Conservation (phyloP, 2,888 invertebrate genomes). For the Sarcophaga variegata region DNA sequence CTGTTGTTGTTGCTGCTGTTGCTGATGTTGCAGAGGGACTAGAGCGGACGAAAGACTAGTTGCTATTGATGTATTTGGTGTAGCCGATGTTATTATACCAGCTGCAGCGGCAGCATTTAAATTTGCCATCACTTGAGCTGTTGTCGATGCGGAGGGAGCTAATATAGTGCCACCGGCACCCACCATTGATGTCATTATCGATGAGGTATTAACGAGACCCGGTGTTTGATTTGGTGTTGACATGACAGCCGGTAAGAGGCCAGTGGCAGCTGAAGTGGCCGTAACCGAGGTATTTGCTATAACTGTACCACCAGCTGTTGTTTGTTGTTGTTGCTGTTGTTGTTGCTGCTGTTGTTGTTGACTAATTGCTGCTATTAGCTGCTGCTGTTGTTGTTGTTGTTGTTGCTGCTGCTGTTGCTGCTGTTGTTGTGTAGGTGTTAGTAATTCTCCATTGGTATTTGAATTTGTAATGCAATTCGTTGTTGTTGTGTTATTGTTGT, state of each 20-base stretch:
- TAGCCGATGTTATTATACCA: constrained; percentile 78
- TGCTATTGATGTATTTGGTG: constrained; percentile 82
- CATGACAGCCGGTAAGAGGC: constrained; percentile 77
- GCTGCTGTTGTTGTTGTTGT: constrained; percentile 72
- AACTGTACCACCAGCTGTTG: constrained; percentile 56
- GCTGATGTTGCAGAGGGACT: constrained; percentile 78
- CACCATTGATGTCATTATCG: constrained; percentile 74
- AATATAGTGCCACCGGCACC: constrained; percentile 71
- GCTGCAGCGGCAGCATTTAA: constrained; percentile 78
- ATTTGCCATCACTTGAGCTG: constrained; percentile 80
- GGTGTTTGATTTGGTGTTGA: constrained; percentile 71
- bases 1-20: constrained; percentile 71
- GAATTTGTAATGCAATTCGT: constrained; percentile 62
- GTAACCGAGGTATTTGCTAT: constrained; percentile 74
- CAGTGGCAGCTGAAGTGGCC: constrained; percentile 76
- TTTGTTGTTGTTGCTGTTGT: constrained; percentile 43
- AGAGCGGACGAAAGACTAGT: constrained; percentile 82
- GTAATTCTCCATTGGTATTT: constrained; percentile 61
- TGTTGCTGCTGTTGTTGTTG: constrained; percentile 65
- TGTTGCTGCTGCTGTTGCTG: constrained; percentile 61
- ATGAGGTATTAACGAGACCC: constrained; percentile 72
- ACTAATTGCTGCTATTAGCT: constrained; percentile 72
- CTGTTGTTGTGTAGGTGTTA: constrained; percentile 69
- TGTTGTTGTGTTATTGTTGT: constrained; percentile 67
- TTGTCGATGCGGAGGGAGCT: constrained; percentile 74